These are phyloP conservation scores for Pachymerium ferrugineum DNA, from an alignment of 2,888 invertebrate species.

Conservation along the genomic window DNA sequence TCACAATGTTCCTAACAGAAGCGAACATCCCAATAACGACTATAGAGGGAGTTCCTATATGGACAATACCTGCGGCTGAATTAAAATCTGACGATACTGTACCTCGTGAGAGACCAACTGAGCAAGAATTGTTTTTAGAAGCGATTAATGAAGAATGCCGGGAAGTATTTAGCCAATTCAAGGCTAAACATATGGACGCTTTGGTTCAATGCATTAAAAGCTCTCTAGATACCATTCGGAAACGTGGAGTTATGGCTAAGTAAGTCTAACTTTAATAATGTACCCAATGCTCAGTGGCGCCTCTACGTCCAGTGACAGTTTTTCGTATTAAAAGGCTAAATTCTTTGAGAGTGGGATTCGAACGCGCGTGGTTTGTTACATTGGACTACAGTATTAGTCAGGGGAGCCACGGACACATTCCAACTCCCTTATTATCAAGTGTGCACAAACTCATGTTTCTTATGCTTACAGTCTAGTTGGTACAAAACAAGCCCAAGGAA, in stretches of 20 bases:
- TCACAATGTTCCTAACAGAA: constrained; percentile 66
- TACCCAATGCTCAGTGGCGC: no score
- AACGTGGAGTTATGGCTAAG: constrained; percentile 48
- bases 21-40: constrained; percentile 43
- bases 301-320: no score
- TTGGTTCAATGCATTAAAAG: constrained; percentile 67
- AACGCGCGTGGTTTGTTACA: no score
- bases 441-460: neutral
- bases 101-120: neutral
- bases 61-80: neutral
- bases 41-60: constrained; percentile 8
- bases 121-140: constrained; percentile 49
- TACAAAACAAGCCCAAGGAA: constrained; percentile 1
- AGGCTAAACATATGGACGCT: constrained; percentile 66
- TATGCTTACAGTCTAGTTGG: constrained; percentile 16
- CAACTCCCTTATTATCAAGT: no score
- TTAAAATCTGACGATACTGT: neutral
- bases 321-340: no score
- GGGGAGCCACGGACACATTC: no score
- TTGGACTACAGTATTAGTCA: no score
- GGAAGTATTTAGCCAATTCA: constrained; percentile 73
- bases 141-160: constrained; percentile 66
- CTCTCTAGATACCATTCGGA: constrained; percentile 66
- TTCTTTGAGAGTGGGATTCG: no score
- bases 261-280: neutral